Base-by-base conservation (phyloP, 2,113 vertebrate species). In the Pontoporia blainvillei region DNA sequence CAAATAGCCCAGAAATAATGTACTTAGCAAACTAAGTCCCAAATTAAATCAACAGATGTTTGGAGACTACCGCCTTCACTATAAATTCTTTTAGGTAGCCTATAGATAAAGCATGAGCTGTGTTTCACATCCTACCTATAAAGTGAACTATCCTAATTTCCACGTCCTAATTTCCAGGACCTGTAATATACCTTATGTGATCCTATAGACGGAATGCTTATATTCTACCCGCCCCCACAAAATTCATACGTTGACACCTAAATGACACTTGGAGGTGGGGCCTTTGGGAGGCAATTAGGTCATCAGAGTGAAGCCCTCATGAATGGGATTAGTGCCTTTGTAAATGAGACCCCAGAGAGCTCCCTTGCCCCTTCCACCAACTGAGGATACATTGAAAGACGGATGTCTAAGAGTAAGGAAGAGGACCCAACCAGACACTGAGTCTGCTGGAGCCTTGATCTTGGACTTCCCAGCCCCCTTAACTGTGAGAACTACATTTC, bases 1-100 rank as follows among this genome's bases (percentile, higher is more conserved):
- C 93, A 93, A 83, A 72, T 1, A 34, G 29, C 25, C 20, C 49
- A 91, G 67, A 93, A 96, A 91, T 62, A 93, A 71, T 52, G 14
- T 59, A 57, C 57, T 81, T 54, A 96, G 67, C 81, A 95, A 88
- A 75, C 13, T 5, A 75, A 72, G 34, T 73, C 18, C 31, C 39
- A 95, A 83, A 75, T 95, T 75, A 90, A 94, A 94, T 90, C 87
- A 81, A 25, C 11, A 83, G n/a, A 15, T 49, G 8, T 57, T 93
- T 72, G 29, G 31, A 93, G 17, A 76, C 34, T 66, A 84, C 10
- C 1, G 4, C 3, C 20, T 75, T 90, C 25, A 36, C 61, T 39
- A 49, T 67, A 82, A 95, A 76, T 92, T 86, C 49, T 23, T 92
- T 64, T 64, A 81, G 59, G 36, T 49, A 29, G n/a, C 27, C 67